A percentile compares a stretch with the other conserved stretches of the same genome.
phyloP scores from a whole-genome alignment of 1,140 invertebrate species.

The Dreissena polymorpha region DNA sequence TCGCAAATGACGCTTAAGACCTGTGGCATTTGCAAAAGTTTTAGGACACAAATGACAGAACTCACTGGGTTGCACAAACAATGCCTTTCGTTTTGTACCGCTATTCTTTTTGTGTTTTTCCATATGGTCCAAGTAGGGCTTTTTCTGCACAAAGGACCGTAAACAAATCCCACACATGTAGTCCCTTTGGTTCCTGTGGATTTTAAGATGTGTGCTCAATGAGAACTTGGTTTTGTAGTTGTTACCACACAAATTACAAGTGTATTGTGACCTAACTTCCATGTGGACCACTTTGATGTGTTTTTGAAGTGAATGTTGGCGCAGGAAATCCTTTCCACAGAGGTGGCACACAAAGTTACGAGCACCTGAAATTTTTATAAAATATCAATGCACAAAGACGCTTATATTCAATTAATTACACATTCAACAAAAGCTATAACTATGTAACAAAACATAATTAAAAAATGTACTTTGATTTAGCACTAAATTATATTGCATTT shows the following conservation, averaged over 20 bases:
- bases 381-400: too few relatives aligned
- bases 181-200: conserved; percentile 29
- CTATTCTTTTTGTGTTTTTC: conserved; percentile 14
- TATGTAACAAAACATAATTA: too few relatives aligned
- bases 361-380: conserved; percentile 13
- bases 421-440: too few relatives aligned
- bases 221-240: conserved; percentile 5
- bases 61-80: conserved; percentile 16
- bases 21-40: conserved; percentile 21
- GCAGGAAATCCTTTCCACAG: conserved; percentile 33
- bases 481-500: too few relatives aligned
- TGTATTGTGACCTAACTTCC: not conserved
- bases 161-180: conserved; percentile 34
- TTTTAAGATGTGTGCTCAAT: conserved; percentile 33
- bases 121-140: conserved; percentile 11
- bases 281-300: conserved; percentile 21
- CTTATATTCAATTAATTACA: too few relatives aligned
- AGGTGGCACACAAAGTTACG: conserved; percentile 21
- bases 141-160: conserved; percentile 25
- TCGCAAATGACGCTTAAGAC: conserved; percentile 25
- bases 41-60: conserved; percentile 40
- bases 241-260: conserved; percentile 18
- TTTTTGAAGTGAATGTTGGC: not conserved
- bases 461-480: too few relatives aligned
- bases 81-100: conserved; percentile 3